These are phyloP conservation scores for Beris chalybata DNA, from an alignment of 2,888 invertebrate genomes.

Conservation along the genomic window DNA sequence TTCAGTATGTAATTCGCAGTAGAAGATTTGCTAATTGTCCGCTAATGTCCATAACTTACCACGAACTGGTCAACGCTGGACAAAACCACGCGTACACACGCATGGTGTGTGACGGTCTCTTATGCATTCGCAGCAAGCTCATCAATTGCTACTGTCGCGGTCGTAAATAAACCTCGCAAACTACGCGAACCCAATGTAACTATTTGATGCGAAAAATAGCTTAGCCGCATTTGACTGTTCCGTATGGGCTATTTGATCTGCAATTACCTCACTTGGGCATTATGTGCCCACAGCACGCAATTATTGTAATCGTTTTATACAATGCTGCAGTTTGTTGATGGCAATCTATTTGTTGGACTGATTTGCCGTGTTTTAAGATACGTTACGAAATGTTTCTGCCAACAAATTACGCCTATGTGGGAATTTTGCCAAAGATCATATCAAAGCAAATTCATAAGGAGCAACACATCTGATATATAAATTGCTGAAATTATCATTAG, in stretches of 20 bases:
- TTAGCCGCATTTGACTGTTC: not conserved
- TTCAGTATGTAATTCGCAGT: slow-evolving; percentile 14
- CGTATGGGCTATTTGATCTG: not conserved
- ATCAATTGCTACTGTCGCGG: slow-evolving; percentile 18
- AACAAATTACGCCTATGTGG: too few relatives aligned
- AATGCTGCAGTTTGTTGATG: slow-evolving; percentile 18
- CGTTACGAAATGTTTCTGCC: slow-evolving; percentile 20
- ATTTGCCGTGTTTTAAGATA: too few relatives aligned
- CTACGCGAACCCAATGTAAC: not conserved
- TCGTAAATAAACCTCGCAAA: slow-evolving; percentile 14
- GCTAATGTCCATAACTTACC: slow-evolving; percentile 27
- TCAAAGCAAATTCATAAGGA: too few relatives aligned
- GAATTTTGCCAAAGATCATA: too few relatives aligned
- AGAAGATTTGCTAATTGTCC: slow-evolving; percentile 20
- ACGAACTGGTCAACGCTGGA: slow-evolving; percentile 6
- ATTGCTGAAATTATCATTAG: too few relatives aligned
- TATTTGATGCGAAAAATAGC: not conserved
- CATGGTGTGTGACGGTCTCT: not conserved
- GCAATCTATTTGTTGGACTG: slow-evolving; percentile 5
- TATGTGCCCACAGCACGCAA: slow-evolving; percentile 12
- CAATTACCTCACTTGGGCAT: slow-evolving; percentile 15
- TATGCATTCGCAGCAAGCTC: slow-evolving; percentile 24
- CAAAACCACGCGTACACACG: not conserved
- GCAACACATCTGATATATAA: too few relatives aligned
- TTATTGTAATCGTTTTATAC: slow-evolving; percentile 22